These are phyloP conservation scores for Prionace glauca DNA, from an alignment of 2,797 vertebrate species.

Conservation along the genomic window DNA sequence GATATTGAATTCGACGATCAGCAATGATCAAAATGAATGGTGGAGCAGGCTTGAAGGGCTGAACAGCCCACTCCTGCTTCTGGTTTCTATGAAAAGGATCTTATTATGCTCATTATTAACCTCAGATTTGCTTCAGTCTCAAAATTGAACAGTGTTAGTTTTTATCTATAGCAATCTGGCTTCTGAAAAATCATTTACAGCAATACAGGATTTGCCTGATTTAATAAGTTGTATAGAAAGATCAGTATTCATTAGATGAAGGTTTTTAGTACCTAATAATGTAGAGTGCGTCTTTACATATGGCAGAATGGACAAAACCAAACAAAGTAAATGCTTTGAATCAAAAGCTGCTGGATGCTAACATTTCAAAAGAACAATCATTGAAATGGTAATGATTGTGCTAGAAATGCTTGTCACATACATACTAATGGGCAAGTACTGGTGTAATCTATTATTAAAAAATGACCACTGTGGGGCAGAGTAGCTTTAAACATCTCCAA, in stretches of 20 bases:
- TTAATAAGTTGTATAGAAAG: neutral
- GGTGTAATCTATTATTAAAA: neutral
- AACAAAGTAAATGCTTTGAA: neutral
- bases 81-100: neutral
- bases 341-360: slow-evolving; percentile 8
- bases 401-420: neutral
- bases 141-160: neutral
- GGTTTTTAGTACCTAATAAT: neutral
- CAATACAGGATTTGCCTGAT: neutral
- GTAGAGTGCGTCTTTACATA: neutral
- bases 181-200: neutral
- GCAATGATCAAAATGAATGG: no score
- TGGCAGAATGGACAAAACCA: neutral
- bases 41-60: no score
- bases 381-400: slow-evolving; percentile 11
- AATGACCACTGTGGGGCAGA: slow-evolving; percentile 27
- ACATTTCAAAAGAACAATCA: neutral
- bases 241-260: neutral
- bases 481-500: slow-evolving; percentile 1
- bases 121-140: neutral
- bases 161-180: neutral
- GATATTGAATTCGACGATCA: no score
- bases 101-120: neutral
- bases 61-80: no score
- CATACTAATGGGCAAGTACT: neutral